These are phyloP conservation scores for Sebastes oblongus DNA, from an alignment of 2,797 vertebrate species.

Conservation along the genomic window DNA sequence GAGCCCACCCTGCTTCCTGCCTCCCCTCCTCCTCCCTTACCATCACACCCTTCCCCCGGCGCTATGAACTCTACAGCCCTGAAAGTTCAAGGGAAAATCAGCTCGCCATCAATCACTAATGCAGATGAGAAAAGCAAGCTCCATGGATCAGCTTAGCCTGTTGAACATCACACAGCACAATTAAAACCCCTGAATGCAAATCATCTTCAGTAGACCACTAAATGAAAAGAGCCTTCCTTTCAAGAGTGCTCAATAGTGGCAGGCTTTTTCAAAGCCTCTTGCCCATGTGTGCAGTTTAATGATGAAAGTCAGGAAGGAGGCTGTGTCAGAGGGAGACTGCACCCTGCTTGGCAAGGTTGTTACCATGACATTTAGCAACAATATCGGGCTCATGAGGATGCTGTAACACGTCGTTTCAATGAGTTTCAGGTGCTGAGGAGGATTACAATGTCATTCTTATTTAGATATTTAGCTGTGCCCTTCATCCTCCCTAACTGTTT, in stretches of 20 bases:
- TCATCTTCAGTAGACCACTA: constrained; percentile 68
- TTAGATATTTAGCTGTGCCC: constrained; percentile 12
- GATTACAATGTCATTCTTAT: constrained; percentile 26
- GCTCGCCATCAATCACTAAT: constrained; percentile 68
- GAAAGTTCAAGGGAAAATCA: constrained; percentile 75
- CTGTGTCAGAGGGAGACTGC: constrained; percentile 49
- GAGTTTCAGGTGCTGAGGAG: constrained; percentile 25
- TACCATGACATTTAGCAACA: constrained; percentile 61
- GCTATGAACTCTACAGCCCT: constrained; percentile 57
- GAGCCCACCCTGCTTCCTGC: constrained; percentile 42
- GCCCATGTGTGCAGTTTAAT: constrained; percentile 64
- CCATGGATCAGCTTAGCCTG: constrained; percentile 67
- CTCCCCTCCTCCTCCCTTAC: neutral
- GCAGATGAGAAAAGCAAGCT: constrained; percentile 66
- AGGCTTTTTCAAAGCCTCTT: constrained; percentile 63
- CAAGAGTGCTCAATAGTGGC: constrained; percentile 61
- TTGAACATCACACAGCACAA: constrained; percentile 75
- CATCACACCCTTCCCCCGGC: constrained; percentile 13
- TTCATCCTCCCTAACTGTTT: constrained; percentile 3
- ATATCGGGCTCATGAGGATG: constrained; percentile 30
- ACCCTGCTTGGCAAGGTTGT: constrained; percentile 50
- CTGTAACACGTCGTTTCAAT: constrained; percentile 20
- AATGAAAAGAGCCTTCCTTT: constrained; percentile 72
- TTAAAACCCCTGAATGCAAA: constrained; percentile 76
- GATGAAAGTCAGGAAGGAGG: constrained; percentile 69